Evolutionary conservation across 2,888 invertebrate genomes (phyloP), one percentile per base, ranked within the genome.

Genomic region (Terebella lapidaria): DNA sequence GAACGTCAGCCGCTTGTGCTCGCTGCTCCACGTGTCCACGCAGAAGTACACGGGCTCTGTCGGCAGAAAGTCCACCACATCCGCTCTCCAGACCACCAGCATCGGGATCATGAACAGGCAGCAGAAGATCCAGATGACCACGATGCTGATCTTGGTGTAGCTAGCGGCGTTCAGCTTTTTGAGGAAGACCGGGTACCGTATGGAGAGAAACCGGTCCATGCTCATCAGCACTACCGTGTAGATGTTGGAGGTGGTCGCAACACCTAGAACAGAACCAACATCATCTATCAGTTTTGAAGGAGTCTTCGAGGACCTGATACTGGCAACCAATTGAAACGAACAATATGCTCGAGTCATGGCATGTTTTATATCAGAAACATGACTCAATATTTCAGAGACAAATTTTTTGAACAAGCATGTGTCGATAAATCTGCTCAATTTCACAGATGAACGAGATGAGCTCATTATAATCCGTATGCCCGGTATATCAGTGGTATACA

Each of bases 141-240:
- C 79, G 20, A 90, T 87, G 30, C 81, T 75, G 75, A 78, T 80
- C 71, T 87, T 70, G 0, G 89, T 88, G 1, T 87, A 86, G 15
- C 85, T 84, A 28, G 87, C 82, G 59, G 87, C 88, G 60, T 89
- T 88, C 74, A 88, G 85, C 76, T 88, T 86, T 26, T 88, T 85
- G 68, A 88, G 86, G 0, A 87, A 85, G 67, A 89, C 86, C 0
- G 89, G 88, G 74, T 88, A 88, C 28, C 88, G 86, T 73, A 90
- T 89, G 57, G 89, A 89, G 10, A 75, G 67, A 47, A 71, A 73
- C 56, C 90, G 84, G 78, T 89, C 89, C 60, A 90, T 84, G 3
- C 89, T 88, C 87, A 90, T 88, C 0, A 88, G 87, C 1, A 88
- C 88, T 70, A 90, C 89, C 0, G 90, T 90, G 76, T 89, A 89